These are phyloP conservation scores for Allygus modestus DNA, from an alignment of 2,888 invertebrate species.

Conservation along the genomic window DNA sequence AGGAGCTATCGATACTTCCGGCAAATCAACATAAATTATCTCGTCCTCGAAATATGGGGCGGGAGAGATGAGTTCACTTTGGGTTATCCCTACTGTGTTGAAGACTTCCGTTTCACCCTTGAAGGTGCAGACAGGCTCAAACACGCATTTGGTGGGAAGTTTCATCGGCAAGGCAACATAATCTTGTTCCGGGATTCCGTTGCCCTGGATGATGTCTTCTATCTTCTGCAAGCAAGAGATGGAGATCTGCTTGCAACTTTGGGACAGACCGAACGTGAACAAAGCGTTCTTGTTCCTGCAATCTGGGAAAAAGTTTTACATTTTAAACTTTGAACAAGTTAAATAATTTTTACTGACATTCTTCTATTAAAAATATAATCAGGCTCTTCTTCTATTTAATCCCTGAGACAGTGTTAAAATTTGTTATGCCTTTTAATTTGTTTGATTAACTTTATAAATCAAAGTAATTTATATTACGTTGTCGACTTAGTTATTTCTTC, in stretches of 20 bases:
- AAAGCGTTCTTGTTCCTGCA: constrained; percentile 42
- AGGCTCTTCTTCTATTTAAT: too few species aligned
- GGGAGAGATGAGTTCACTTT: constrained; percentile 19
- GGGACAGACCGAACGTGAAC: constrained; percentile 47
- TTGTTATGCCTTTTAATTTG: background rate
- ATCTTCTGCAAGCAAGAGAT: constrained; percentile 49
- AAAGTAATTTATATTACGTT: too few species aligned
- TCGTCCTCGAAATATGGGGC: constrained; percentile 11
- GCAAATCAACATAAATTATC: background rate
- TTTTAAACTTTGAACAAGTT: constrained; percentile 35
- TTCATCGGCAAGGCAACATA: constrained; percentile 40
- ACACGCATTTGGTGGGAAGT: constrained; percentile 43
- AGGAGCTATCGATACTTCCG: constrained; percentile 22
- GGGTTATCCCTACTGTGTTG: constrained; percentile 7
- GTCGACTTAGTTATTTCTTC: too few species aligned
- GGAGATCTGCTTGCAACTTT: constrained; percentile 51
- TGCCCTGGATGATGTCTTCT: constrained; percentile 49
- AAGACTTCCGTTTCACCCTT: constrained; percentile 36
- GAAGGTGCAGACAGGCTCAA: constrained; percentile 40
- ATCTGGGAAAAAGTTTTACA: constrained; percentile 40
- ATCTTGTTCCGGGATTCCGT: constrained; percentile 46
- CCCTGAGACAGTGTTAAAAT: background rate
- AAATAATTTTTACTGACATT: background rate
- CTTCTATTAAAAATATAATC: background rate
- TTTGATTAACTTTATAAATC: background rate